Base-by-base conservation (phyloP, 2,113 vertebrate species). In the Clinocottus analis region DNA sequence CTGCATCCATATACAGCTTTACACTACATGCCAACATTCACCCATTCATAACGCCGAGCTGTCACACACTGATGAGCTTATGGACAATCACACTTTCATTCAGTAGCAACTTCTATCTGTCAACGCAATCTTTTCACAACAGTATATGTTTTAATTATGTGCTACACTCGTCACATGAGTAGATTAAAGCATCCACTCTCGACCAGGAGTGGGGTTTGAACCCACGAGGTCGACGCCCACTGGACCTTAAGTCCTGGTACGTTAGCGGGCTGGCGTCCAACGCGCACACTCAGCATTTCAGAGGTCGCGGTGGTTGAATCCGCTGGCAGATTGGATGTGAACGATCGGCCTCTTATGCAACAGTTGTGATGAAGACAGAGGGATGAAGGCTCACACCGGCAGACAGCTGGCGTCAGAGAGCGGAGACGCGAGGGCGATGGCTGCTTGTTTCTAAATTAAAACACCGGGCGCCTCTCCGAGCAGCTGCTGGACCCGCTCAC, bases 271-370 rank as follows among this genome's bases (percentile, higher is more conserved):
- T 25, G 51, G 23, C 4, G 13, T 55, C 11, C 4, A 55, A 13
- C 25, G 51, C 23, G 11, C 51, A 62, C 12, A 90, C 83, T 90
- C 85, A 89, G 63, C 85, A 84, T n/a, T 69, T 27, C 47, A 80
- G 74, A 23, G 45, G 51, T 72, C 65, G 45, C 61, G 59, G 66
- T 75, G 35, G 55, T 56, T 55, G 79, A 63, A 72, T 84, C 75
- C 71, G n/a, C n/a, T n/a, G n/a, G n/a, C n/a, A n/a, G n/a, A n/a
- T n/a, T n/a, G n/a, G n/a, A n/a, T n/a, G n/a, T n/a, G n/a, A 83
- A 89, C 56, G 63, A 89, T 65, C 72, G 19, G 58, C 73, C 66
- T 85, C 66, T 69, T 6, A 71, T 27, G 60, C 11, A 60, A 76
- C 75, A 72, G 63, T 29, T 75, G 70, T 84, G 76, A 90, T 90